Conservation (phyloP, 2,113 vertebrate species). For the Microtus ochrogaster region DNA sequence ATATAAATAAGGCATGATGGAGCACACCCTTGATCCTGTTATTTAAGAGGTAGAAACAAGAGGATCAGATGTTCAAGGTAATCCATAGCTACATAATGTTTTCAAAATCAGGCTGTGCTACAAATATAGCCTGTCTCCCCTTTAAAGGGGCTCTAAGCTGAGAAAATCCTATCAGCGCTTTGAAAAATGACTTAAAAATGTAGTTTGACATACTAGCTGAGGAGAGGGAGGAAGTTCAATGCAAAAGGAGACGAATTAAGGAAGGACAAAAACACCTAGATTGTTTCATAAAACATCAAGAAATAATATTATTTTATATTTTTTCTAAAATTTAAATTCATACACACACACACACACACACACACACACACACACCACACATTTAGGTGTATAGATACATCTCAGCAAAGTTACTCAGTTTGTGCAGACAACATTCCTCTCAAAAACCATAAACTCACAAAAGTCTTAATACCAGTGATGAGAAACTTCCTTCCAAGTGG, state of each 20-base stretch:
- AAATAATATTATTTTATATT: background rate
- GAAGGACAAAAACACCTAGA: background rate
- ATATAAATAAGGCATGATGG: background rate
- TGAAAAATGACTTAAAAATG: background rate
- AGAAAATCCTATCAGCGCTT: background rate
- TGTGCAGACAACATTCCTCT: background rate
- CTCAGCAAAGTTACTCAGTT: background rate
- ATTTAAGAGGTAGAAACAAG: background rate
- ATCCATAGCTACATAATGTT: background rate
- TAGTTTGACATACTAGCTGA: background rate
- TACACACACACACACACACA: background rate
- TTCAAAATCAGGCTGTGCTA: background rate
- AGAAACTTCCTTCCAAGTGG: too few species aligned
- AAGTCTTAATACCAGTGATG: background rate
- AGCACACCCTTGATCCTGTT: too few species aligned
- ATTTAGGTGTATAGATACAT: background rate
- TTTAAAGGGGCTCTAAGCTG: background rate
- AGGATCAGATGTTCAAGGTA: background rate
- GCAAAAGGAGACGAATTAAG: background rate
- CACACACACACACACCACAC: background rate
- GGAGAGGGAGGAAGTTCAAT: background rate
- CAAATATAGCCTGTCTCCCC: too few species aligned
- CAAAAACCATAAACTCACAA: background rate
- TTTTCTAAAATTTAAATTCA: background rate
- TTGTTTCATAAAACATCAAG: background rate